Conservation (phyloP, 2,113 vertebrate species). For the Corythaixoides concolor region DNA sequence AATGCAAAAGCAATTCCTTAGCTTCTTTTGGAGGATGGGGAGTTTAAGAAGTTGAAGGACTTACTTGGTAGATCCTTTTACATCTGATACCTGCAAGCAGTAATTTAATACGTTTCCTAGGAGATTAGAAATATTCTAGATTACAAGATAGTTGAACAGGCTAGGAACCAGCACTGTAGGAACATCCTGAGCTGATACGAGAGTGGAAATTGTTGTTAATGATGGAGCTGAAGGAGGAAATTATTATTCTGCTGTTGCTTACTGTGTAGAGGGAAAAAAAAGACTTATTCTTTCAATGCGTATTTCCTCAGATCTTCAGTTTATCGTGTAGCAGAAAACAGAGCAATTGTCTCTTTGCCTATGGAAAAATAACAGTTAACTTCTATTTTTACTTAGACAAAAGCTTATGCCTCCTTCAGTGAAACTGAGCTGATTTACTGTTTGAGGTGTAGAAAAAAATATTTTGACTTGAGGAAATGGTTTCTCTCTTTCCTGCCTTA, state of each 20-base stretch:
- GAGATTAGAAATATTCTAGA: slow-evolving; percentile 49
- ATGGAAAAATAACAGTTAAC: not conserved
- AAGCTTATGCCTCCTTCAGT: not conserved
- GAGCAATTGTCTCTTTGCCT: not conserved
- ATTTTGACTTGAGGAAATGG: not conserved
- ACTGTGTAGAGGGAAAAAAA: not conserved
- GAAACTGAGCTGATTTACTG: not conserved
- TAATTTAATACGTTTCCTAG: slow-evolving; percentile 29
- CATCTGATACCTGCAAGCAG: not conserved
- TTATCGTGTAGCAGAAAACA: not conserved
- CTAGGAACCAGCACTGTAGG: not conserved
- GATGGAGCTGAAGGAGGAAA: not conserved
- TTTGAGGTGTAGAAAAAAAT: not conserved
- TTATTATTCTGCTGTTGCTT: not conserved
- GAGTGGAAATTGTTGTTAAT: slow-evolving; percentile 4
- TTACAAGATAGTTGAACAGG: slow-evolving; percentile 46
- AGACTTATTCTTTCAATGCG: not conserved
- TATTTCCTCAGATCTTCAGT: not conserved
- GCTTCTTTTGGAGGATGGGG: not conserved
- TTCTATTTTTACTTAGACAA: not conserved
- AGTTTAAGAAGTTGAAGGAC: not conserved
- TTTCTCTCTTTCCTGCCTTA: not conserved
- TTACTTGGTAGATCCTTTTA: slow-evolving; percentile 5
- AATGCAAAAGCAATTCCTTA: not conserved
- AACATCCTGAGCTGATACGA: not conserved